These are phyloP conservation scores for Eidolon dupreanum DNA, from an alignment of 2,797 vertebrate genomes.

Conservation along the genomic window DNA sequence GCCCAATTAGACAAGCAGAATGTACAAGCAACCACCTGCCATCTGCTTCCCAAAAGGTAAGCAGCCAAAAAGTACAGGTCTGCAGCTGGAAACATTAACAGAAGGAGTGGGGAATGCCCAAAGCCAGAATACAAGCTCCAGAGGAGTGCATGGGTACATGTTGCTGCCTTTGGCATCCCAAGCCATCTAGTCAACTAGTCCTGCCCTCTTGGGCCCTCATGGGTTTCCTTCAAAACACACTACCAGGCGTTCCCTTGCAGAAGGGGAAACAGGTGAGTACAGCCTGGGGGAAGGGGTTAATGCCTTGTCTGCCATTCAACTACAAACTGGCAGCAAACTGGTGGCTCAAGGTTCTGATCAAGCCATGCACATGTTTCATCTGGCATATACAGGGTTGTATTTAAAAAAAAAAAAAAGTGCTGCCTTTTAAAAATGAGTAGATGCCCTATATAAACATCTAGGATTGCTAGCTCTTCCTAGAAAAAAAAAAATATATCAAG, in stretches of 20 bases:
- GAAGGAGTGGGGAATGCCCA: neutral
- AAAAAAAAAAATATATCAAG: neutral
- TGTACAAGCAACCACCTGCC: constrained; percentile 63
- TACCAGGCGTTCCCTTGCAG: neutral
- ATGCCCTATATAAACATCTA: neutral
- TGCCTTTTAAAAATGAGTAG: neutral
- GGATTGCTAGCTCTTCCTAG: neutral
- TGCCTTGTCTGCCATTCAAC: neutral
- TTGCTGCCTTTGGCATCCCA: neutral
- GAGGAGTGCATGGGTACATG: neutral
- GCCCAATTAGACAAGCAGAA: constrained; percentile 69
- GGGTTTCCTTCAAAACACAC: neutral
- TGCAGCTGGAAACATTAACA: constrained; percentile 40
- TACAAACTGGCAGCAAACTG: neutral
- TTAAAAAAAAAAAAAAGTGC: neutral
- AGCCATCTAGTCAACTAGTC: neutral
- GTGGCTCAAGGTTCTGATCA: neutral
- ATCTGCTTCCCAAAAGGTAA: constrained; percentile 61
- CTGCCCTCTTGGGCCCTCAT: neutral
- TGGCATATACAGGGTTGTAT: neutral
- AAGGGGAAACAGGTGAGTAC: neutral
- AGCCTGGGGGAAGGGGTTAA: neutral
- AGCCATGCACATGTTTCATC: neutral
- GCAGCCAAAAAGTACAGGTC: constrained; percentile 22
- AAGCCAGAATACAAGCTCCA: neutral